Percentiles rank a stretch among this genome's conserved stretches.
Evolutionary conservation across 2,888 invertebrate species (phyloP).

Genomic region (Zootermopsis nevadensis): DNA sequence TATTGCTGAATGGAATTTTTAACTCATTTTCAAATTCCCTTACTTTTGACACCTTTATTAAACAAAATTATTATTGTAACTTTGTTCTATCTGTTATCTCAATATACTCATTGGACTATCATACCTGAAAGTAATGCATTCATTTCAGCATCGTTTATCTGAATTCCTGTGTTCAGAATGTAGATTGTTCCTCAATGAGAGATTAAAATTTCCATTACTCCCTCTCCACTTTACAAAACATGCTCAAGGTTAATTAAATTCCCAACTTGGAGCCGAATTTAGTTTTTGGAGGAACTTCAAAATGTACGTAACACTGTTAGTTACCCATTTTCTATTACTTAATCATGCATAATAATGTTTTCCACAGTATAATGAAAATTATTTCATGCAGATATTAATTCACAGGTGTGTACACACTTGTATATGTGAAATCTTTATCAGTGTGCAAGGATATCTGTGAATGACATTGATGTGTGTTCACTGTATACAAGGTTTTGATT

Average conservation of each 20-base stretch:
- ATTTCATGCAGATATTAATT: conserved; percentile 22
- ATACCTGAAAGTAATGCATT: too few species aligned
- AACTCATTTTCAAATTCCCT: too few species aligned
- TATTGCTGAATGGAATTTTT: too few species aligned
- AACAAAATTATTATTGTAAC: too few species aligned
- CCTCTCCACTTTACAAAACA: conserved; percentile 12
- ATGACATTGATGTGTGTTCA: conserved; percentile 4
- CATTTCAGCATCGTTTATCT: too few species aligned
- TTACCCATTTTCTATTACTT: conserved; percentile 34
- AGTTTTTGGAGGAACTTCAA: conserved; percentile 31
- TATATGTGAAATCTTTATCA: neutral
- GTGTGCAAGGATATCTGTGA: conserved; percentile 6
- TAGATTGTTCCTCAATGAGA: too few species aligned
- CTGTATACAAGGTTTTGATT: conserved; percentile 23
- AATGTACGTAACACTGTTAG: conserved; percentile 11
- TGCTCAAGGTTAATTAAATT: conserved; percentile 22
- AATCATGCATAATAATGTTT: conserved; percentile 32
- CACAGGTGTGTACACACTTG: conserved; percentile 6
- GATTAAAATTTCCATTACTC: neutral
- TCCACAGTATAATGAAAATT: conserved; percentile 10
- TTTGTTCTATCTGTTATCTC: too few species aligned
- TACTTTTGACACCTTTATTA: too few species aligned
- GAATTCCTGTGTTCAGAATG: too few species aligned
- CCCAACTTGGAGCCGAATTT: conserved; percentile 7
- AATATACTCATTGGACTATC: too few species aligned